Conservation (phyloP, 2,888 invertebrate genomes). For the Tetragonula carbonaria region DNA sequence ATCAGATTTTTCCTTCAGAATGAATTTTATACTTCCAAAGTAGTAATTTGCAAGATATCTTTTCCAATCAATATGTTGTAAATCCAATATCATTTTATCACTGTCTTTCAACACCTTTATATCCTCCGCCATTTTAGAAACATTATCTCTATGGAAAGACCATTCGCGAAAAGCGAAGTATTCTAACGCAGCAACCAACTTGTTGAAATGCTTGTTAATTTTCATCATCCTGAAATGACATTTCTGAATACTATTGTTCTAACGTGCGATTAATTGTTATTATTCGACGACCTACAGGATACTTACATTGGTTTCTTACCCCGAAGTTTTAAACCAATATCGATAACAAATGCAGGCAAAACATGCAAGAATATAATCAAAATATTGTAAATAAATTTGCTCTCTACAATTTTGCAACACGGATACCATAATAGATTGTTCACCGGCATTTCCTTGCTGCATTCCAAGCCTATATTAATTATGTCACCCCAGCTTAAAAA, state of each 20-base stretch:
- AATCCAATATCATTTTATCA: conserved; percentile 87
- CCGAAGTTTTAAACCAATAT: conserved; percentile 89
- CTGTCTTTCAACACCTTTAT: conserved; percentile 85
- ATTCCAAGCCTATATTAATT: conserved; percentile 89
- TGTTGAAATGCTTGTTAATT: conserved; percentile 91
- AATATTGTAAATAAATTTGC: conserved; percentile 89
- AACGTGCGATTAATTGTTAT: neutral
- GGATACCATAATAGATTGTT: conserved; percentile 95
- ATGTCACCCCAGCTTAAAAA: conserved; percentile 87
- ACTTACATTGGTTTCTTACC: conserved; percentile 94
- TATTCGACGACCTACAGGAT: neutral
- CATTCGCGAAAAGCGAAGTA: conserved; percentile 95
- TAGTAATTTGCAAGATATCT: conserved; percentile 92
- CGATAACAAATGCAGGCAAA: conserved; percentile 93
- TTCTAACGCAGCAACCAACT: conserved; percentile 91
- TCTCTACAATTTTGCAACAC: conserved; percentile 90
- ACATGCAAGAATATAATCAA: conserved; percentile 92
- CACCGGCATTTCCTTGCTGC: conserved; percentile 92
- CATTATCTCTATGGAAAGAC: conserved; percentile 89
- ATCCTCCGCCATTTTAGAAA: conserved; percentile 86
- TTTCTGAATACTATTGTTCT: neutral
- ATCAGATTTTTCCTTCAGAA: neutral
- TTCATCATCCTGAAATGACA: conserved; percentile 90
- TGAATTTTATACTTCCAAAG: conserved; percentile 47
- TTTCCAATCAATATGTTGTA: conserved; percentile 90